Base-by-base conservation (phyloP, 2,797 vertebrate species). In the Rhadinocentrus ornatus region DNA sequence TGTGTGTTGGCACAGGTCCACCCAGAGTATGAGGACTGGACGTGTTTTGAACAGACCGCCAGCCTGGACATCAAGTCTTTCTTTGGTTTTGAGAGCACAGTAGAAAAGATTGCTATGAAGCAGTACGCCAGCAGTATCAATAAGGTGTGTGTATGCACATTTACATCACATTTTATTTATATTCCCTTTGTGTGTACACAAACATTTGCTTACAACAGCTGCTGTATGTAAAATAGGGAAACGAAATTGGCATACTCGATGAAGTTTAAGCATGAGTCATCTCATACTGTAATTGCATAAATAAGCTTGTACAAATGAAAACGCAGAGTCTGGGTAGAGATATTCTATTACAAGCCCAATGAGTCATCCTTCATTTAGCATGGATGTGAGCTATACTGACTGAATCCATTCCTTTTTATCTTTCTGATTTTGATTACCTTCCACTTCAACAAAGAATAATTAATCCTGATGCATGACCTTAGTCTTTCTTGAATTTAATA, bases 41-140 rank as follows among this genome's bases (percentile, higher is more conserved):
- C 98, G 1, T 99, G 97, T 91, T 99, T 99, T 65, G 97, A 99
- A 64, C 97, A 99, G 88, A 97, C 95, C 4, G 97, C 98, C 80
- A 98, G 95, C 85, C 92, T 99, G 87, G 97, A 99, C 84, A 99
- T 99, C 80, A 99, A 99, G 85, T 99, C 98, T 26, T 99, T 99
- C 89, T 99, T 99, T 53, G 98, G 98, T 69, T 98, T 99, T 74
- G 97, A 99, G 93, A 99, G 96, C 91, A 96, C 96, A 2, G 97
- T 97, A 72, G 98, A 99, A 87, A 99, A 98, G 89, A 97, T 99
- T 31, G 97, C 97, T 12, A 99, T 99, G 97, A 99, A 97, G 81
- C 97, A 99, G 29, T 99, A 99, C 11, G 97, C 97, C 78, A 95
- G 95, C 93, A 99, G 96, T 89, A 99, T 99, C 91, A 98, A 97